Conservation (phyloP, 2,888 invertebrate species). For the Globia sparganii region DNA sequence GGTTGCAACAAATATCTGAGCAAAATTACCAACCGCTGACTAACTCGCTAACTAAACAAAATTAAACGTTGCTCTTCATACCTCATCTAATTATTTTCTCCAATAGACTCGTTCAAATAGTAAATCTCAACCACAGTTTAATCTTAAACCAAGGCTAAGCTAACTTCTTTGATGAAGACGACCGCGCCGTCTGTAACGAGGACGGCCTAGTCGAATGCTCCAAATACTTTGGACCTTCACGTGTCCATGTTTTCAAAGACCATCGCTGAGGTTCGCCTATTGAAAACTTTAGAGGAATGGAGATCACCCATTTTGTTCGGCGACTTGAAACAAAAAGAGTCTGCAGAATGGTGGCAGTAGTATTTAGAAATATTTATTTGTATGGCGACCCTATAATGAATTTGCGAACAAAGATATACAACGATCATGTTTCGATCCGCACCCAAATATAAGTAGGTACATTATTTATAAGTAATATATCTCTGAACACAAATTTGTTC, state of each 20-base stretch:
- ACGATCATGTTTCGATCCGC: no score
- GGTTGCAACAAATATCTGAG: no score
- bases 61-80: neutral
- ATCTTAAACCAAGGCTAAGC: constrained; percentile 4
- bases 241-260: no score
- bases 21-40: neutral
- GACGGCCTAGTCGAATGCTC: neutral
- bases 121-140: neutral
- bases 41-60: neutral
- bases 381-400: no score
- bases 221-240: neutral
- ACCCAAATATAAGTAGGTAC: no score
- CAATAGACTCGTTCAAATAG: neutral
- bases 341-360: no score
- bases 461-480: no score
- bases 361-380: no score
- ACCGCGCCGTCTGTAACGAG: neutral
- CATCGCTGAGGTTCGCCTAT: neutral
- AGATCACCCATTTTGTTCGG: no score
- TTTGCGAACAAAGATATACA: no score
- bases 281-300: neutral
- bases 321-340: no score
- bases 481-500: no score
- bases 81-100: constrained; percentile 5
- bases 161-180: constrained; percentile 17